Conservation (phyloP, 2,113 vertebrate genomes). For the Phainopepla nitens region DNA sequence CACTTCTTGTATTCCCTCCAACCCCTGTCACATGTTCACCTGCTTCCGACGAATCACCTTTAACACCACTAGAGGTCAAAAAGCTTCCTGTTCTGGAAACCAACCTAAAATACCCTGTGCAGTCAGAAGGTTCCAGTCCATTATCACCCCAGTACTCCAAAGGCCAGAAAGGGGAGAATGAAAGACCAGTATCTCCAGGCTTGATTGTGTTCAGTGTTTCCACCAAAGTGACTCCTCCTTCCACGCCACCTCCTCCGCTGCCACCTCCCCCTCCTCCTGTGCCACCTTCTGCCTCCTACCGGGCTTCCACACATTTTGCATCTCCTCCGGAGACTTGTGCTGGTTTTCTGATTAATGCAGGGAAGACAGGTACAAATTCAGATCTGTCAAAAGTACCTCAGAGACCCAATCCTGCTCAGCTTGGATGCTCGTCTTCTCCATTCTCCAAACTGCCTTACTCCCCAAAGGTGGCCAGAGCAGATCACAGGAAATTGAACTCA, state of each 20-base stretch:
- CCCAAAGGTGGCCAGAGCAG: slow-evolving; percentile 80
- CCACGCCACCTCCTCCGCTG: slow-evolving; percentile 79
- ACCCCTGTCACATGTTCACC: slow-evolving; percentile 92
- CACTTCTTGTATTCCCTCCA: slow-evolving; percentile 91
- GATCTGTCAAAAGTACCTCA: slow-evolving; percentile 72
- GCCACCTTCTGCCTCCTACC: slow-evolving; percentile 70
- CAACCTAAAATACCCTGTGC: slow-evolving; percentile 85
- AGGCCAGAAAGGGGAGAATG: slow-evolving; percentile 69
- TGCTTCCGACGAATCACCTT: slow-evolving; percentile 92
- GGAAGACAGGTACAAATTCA: slow-evolving; percentile 66
- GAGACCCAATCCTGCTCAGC: slow-evolving; percentile 69
- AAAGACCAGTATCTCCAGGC: slow-evolving; percentile 83
- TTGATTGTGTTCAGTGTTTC: slow-evolving; percentile 76
- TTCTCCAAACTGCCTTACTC: slow-evolving; percentile 73
- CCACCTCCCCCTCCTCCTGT: slow-evolving; percentile 62
- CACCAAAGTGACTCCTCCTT: slow-evolving; percentile 82
- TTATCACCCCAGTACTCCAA: slow-evolving; percentile 85
- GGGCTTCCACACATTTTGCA: slow-evolving; percentile 83
- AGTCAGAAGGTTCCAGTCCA: slow-evolving; percentile 81
- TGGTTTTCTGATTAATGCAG: slow-evolving; percentile 68
- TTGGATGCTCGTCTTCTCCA: slow-evolving; percentile 70
- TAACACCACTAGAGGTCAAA: slow-evolving; percentile 94
- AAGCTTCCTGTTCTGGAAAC: slow-evolving; percentile 93
- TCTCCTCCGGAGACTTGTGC: slow-evolving; percentile 81
- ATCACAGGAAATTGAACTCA: slow-evolving; percentile 78